These are phyloP conservation scores for Elymnias hypermnestra DNA, from an alignment of 1,140 invertebrate species.

Conservation along the genomic window DNA sequence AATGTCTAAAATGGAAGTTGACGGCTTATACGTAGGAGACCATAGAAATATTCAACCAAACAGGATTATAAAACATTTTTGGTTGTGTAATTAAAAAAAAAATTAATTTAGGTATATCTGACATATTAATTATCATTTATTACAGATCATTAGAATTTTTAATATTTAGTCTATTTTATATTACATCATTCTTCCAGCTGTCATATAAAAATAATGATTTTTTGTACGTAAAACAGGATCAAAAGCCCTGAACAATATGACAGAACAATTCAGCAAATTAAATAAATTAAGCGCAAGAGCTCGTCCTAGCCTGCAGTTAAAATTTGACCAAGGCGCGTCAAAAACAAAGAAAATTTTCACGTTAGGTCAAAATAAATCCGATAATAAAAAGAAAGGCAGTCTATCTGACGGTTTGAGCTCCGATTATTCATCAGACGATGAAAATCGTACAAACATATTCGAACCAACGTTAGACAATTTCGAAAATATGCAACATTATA, in stretches of 20 bases:
- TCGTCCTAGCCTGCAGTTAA: constrained; percentile 55
- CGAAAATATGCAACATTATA: constrained; percentile 69
- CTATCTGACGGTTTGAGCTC: constrained; percentile 71
- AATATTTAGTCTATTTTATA: too few relatives aligned
- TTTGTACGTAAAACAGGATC: constrained; percentile 63
- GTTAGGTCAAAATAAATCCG: constrained; percentile 57
- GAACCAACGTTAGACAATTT: constrained; percentile 73
- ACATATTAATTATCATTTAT: too few relatives aligned
- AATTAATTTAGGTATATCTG: too few relatives aligned
- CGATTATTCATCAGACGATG: constrained; percentile 71
- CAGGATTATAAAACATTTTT: too few relatives aligned
- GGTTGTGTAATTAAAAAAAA: too few relatives aligned
- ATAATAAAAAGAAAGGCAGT: constrained; percentile 64
- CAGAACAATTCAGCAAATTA: constrained; percentile 89
- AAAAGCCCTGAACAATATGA: constrained; percentile 89
- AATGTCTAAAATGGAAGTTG: too few relatives aligned
- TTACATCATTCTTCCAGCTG: neutral
- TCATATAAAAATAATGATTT: neutral
- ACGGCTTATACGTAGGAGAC: too few relatives aligned
- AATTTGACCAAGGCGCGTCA: constrained; percentile 56
- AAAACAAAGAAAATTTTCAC: constrained; percentile 72
- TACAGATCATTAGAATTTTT: too few relatives aligned
- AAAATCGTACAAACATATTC: constrained; percentile 71
- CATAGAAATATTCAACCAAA: too few relatives aligned
- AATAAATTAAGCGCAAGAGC: constrained; percentile 81